Base-by-base conservation (phyloP, 1,140 invertebrate genomes). In the Pomacea maculata region DNA sequence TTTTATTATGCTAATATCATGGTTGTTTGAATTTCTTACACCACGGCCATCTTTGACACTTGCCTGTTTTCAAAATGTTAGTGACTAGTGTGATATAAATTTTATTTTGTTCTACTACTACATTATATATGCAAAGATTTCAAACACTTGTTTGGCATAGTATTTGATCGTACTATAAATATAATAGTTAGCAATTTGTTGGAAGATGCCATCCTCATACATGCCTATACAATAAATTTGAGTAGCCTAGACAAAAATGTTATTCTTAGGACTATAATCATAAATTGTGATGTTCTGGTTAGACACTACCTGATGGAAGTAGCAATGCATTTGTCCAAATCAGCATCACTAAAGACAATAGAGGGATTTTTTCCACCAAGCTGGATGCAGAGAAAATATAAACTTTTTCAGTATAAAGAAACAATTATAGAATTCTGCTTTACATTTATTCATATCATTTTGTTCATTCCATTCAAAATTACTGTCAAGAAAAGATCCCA, bases 361-460 rank as follows among this genome's bases (percentile, higher is more conserved):
- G 91, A 93, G 19, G 94, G 91, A 89, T 94, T 94, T 86, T 94
- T 94, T 21, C 94, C 94, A 25, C 94, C 94, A 87, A 94, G 91
- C 92, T 93, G 82, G 54, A 89, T 88, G 73, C 73, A 82, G 29
- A 45, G 8, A 65, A 45, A 80, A 34, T 45, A 45, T 45, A 45
- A 45, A 45, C 34, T 4, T 45, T 45, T 45, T 45, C 34, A 45
- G 34, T 1, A 45, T 45, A 2, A 45, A 45, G 34, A 45, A 45
- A 45, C 6, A 45, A 45, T 45, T 1, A 45, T 45, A 1, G 11
- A n/a, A n/a, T 70, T 12, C 12, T 21, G 3, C 11, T 14, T 70
- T 8, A 17, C 21, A 1, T n/a, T 25, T 17, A 70, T 17, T n/a
- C 21, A 70, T 12, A 15, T 70, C 21, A 25, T 1, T 14, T 17